Evolutionary conservation across 2,888 invertebrate genomes (phyloP), one percentile per base, ranked within the genome.

Genomic region (Colletes collaris): DNA sequence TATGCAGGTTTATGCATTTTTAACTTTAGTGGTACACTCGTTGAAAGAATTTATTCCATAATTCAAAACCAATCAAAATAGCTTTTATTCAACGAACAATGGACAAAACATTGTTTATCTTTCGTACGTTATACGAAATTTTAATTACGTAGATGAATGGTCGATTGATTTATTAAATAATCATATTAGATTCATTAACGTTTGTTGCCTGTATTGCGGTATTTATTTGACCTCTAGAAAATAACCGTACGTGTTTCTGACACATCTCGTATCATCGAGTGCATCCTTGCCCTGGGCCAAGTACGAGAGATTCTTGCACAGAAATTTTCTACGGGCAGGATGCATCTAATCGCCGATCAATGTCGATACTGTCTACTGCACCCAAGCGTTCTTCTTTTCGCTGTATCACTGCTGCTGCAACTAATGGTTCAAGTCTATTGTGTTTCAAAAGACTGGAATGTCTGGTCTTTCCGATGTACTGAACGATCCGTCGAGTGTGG

Each of bases 321-420:
- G 35, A 63, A 67, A 13, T 67, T 69, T 37, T 46, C 50, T 53
- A 27, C 37, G 63, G 62, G 50, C 71, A 56, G 56, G 63, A 77
- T 75, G 67, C 71, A 73, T 60, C 76, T 78, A 73, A 80, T 85
- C 83, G 73, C 59, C 59, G 76, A 84, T 78, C 78, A 65, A 67
- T 75, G 56, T 46, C 53, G 66, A 62, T 69, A 55, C 76, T 78
- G 71, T 74, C 67, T 71, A 69, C 72, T 56, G 65, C 67, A 53
- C 70, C 79, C 81, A 79, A 82, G 69, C 71, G 63, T 56, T 68
- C 59, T 59, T 55, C 67, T 67, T 72, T 70, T 55, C 60, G 58
- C 44, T 60, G 55, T 82, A 63, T 72, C 67, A 70, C 72, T 64
- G 72, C 56, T 63, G 56, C 63, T 81, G 81, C 81, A 76, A 70